These are phyloP conservation scores for Mus minutoides DNA, from an alignment of 2,797 vertebrate species.

Conservation along the genomic window DNA sequence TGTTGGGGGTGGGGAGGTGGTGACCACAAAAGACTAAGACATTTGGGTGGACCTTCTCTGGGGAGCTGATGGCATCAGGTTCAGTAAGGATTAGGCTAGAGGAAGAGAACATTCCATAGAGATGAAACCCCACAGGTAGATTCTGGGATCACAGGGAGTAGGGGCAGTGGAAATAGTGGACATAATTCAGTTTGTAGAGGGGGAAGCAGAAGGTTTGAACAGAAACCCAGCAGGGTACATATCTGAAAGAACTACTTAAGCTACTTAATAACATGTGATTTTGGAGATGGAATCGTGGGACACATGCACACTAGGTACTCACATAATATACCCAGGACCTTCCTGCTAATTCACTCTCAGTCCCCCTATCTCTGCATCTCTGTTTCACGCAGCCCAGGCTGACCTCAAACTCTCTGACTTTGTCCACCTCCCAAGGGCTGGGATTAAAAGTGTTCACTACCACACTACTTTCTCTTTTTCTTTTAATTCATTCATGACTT, in stretches of 20 bases:
- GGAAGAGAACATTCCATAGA: constrained; percentile 15
- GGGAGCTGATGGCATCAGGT: not conserved
- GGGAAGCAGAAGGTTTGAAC: not conserved
- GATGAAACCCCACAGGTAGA: not conserved
- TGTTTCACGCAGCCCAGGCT: not conserved
- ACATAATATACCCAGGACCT: not conserved
- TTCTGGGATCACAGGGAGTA: not conserved
- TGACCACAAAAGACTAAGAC: not conserved
- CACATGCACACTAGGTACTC: not conserved
- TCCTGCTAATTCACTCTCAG: not conserved
- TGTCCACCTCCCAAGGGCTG: not conserved
- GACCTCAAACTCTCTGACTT: not conserved
- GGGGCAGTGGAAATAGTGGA: not conserved
- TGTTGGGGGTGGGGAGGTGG: too few relatives aligned
- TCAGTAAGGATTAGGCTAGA: constrained; percentile 33
- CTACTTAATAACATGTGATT: not conserved
- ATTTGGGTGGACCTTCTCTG: not conserved
- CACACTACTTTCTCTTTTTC: not conserved
- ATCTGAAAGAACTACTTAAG: not conserved
- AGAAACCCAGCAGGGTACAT: not conserved
- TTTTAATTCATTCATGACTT: not conserved
- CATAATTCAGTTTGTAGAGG: not conserved
- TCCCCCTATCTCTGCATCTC: not conserved
- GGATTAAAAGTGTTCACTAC: not conserved
- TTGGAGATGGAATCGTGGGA: not conserved